A percentile compares a stretch with the other conserved stretches of the same genome.
Evolutionary conservation across 2,888 invertebrate genomes (phyloP).

Genomic region (Blastobasis lacticolella): DNA sequence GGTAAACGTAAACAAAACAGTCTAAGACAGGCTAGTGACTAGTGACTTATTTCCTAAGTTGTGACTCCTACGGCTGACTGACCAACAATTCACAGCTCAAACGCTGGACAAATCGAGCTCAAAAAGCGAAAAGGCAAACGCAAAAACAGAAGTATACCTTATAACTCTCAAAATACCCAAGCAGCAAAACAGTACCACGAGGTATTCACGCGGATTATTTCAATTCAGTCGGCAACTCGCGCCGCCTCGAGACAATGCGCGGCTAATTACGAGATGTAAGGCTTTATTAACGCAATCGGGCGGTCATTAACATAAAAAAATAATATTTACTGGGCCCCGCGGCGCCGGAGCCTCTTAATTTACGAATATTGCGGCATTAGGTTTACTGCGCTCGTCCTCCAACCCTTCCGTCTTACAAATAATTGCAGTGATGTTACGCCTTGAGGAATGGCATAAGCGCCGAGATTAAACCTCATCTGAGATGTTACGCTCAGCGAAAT

Average conservation of each 20-base stretch:
- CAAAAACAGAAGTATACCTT: not conserved
- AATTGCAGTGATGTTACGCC: constrained; percentile 62
- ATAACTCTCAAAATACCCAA: no score
- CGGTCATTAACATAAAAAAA: constrained; percentile 73
- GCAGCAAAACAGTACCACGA: no score
- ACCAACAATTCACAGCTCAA: no score
- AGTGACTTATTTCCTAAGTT: no score
- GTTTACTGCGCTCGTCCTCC: constrained; percentile 43
- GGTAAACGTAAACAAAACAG: no score
- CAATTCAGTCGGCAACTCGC: constrained; percentile 47
- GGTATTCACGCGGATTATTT: constrained; percentile 26
- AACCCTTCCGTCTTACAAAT: constrained; percentile 68
- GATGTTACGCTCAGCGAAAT: constrained; percentile 50
- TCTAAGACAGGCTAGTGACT: no score
- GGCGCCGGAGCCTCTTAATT: constrained; percentile 60
- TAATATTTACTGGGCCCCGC: constrained; percentile 64
- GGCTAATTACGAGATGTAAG: constrained; percentile 70
- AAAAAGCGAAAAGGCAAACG: not conserved
- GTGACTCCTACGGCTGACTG: no score
- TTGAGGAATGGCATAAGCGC: constrained; percentile 59
- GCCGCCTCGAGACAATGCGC: constrained; percentile 57
- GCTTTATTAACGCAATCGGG: constrained; percentile 72
- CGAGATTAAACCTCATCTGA: constrained; percentile 64
- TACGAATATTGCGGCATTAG: constrained; percentile 69
- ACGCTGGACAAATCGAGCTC: no score